Evolutionary conservation across 2,797 vertebrate genomes (phyloP).

Genomic region (Paramormyrops hopkinsi): DNA sequence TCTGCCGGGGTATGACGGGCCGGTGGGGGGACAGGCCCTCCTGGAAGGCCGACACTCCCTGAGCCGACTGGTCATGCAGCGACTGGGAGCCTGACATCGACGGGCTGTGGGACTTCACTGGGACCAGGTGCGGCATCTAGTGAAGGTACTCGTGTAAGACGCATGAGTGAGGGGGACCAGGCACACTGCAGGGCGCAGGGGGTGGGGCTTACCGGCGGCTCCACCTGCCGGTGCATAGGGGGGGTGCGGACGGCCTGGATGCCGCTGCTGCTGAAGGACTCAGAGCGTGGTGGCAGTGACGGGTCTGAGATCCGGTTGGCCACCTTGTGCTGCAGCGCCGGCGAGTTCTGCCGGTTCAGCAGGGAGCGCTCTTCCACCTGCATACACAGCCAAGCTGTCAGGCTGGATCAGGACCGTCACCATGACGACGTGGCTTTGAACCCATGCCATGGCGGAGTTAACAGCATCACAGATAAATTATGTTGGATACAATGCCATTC

Average conservation of each 20-base stretch:
- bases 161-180: not conserved
- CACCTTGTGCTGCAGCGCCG: slow-evolving; percentile 89
- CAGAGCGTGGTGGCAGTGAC: slow-evolving; percentile 85
- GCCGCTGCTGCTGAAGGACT: slow-evolving; percentile 92
- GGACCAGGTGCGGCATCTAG: slow-evolving; percentile 87
- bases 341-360: slow-evolving; percentile 83
- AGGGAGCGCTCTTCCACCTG: slow-evolving; percentile 82
- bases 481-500: not conserved
- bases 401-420: not conserved
- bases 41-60: slow-evolving; percentile 85
- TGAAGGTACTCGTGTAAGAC: slow-evolving; percentile 23
- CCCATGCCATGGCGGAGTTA: not conserved
- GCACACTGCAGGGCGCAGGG: not conserved
- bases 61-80: slow-evolving; percentile 86
- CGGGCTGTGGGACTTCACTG: slow-evolving; percentile 88
- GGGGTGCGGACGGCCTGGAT: slow-evolving; percentile 89
- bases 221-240: slow-evolving; percentile 84
- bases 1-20: slow-evolving; percentile 94
- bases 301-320: slow-evolving; percentile 96
- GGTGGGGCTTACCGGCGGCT: slow-evolving; percentile 75
- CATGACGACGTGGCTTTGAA: not conserved
- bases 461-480: not conserved
- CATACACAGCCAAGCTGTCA: slow-evolving; percentile 22
- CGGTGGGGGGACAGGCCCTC: slow-evolving; percentile 84
- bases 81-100: slow-evolving; percentile 93